A percentile compares a stretch with the other conserved stretches of the same genome.
Conservation (phyloP, 23 tunicate species). For the Ciona savignyi region DNA sequence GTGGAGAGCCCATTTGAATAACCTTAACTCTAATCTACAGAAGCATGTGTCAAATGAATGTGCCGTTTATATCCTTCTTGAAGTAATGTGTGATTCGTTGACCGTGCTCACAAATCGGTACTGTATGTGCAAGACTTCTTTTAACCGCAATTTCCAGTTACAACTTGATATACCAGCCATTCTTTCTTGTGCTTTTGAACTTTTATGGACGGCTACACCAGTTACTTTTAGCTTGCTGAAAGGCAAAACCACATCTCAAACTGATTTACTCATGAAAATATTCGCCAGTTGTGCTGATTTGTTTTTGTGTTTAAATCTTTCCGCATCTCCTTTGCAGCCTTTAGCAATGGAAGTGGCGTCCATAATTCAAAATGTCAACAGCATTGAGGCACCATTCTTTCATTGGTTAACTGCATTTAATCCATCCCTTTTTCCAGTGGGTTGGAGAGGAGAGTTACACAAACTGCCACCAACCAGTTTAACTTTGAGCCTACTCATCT, state of each 20-base stretch:
- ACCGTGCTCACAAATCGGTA: constrained; percentile 38
- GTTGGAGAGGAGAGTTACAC: constrained; percentile 16
- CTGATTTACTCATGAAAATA: constrained; percentile 15
- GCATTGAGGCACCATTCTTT: not conserved
- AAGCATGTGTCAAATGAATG: not conserved
- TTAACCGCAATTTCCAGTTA: constrained; percentile 45
- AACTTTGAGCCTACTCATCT: constrained; percentile 6
- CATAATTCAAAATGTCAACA: not conserved
- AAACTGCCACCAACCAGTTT: not conserved
- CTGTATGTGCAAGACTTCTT: constrained; percentile 34
- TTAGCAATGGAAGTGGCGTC: not conserved
- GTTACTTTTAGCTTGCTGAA: not conserved
- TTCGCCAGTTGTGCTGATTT: constrained; percentile 30
- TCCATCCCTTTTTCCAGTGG: constrained; percentile 18
- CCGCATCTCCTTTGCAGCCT: constrained; percentile 9
- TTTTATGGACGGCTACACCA: constrained; percentile 13
- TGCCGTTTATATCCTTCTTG: constrained; percentile 13
- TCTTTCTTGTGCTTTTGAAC: constrained; percentile 4
- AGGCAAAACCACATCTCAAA: not conserved
- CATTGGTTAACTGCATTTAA: constrained; percentile 19
- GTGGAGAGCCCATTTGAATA: constrained; percentile 36
- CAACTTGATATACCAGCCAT: constrained; percentile 31
- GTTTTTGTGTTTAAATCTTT: constrained; percentile 15
- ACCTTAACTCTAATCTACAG: constrained; percentile 3
- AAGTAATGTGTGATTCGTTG: constrained; percentile 32